These are phyloP conservation scores for Kuschelorhynchus macadamiae DNA, from an alignment of 2,888 invertebrate genomes.

Conservation along the genomic window DNA sequence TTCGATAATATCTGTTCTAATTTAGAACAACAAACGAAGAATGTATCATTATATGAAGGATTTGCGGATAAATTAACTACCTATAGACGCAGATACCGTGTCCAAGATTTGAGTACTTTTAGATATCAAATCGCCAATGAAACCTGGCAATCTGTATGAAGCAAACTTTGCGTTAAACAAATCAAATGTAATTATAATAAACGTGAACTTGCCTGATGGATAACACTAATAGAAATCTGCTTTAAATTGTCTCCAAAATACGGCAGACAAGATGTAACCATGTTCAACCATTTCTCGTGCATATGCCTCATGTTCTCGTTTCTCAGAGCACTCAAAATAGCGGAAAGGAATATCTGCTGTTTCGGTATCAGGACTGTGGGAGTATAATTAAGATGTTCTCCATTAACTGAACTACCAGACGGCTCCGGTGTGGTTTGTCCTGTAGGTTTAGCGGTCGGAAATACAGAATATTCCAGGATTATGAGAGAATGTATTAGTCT, in stretches of 20 bases:
- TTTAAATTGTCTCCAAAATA: slow-evolving; percentile 84
- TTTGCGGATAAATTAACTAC: too few relatives aligned
- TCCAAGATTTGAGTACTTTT: too few relatives aligned
- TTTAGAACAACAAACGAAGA: too few relatives aligned
- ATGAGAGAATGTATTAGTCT: slow-evolving; percentile 80
- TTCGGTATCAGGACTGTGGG: slow-evolving; percentile 79
- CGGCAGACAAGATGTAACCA: slow-evolving; percentile 85
- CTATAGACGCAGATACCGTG: too few relatives aligned
- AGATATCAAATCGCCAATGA: too few relatives aligned
- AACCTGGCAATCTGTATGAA: too few relatives aligned
- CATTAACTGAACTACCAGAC: slow-evolving; percentile 47
- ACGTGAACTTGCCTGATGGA: slow-evolving; percentile 72
- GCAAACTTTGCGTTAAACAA: too few relatives aligned
- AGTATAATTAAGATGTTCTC: slow-evolving; percentile 73
- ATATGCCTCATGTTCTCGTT: slow-evolving; percentile 79
- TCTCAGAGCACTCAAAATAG: slow-evolving; percentile 83
- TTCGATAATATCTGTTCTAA: too few relatives aligned
- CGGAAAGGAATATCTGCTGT: slow-evolving; percentile 87
- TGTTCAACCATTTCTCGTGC: slow-evolving; percentile 87
- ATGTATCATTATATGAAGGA: too few relatives aligned
- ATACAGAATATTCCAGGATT: slow-evolving; percentile 82
- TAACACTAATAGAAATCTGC: slow-evolving; percentile 82
- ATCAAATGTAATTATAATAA: too few relatives aligned
- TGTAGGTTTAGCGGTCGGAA: slow-evolving; percentile 46
- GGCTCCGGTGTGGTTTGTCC: slow-evolving; percentile 52